phyloP scores from a whole-genome alignment of 2,888 invertebrate genomes.

The Osedax frankpressi region DNA sequence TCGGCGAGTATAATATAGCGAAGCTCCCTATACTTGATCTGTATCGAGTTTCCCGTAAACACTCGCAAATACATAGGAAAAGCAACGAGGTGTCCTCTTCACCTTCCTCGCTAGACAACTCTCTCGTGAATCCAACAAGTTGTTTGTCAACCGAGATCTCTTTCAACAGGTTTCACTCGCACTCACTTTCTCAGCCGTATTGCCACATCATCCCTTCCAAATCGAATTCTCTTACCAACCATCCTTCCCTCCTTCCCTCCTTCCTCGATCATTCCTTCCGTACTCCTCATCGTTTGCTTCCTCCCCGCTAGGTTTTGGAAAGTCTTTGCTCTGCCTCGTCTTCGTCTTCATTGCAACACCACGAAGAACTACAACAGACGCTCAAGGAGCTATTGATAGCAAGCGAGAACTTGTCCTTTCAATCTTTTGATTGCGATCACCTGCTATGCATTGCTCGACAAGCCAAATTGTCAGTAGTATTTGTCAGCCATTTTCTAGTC shows the following conservation, averaged over 20 bases:
- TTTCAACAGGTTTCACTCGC: slow-evolving; percentile 54
- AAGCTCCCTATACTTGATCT: too few relatives aligned
- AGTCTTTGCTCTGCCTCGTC: slow-evolving; percentile 46
- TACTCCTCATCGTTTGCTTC: neutral
- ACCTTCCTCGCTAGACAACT: slow-evolving; percentile 58
- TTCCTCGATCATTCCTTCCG: too few relatives aligned
- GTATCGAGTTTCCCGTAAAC: too few relatives aligned
- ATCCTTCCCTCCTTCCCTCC: too few relatives aligned
- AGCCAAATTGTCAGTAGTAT: neutral
- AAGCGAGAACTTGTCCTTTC: slow-evolving; percentile 32
- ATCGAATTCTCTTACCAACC: too few relatives aligned
- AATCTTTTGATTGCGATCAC: neutral
- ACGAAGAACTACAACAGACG: slow-evolving; percentile 61
- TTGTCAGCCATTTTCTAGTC: too few relatives aligned
- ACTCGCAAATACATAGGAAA: neutral
- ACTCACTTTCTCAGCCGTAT: too few relatives aligned
- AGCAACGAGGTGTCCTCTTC: slow-evolving; percentile 55
- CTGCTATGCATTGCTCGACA: neutral
- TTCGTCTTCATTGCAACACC: slow-evolving; percentile 39
- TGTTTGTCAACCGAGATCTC: slow-evolving; percentile 50
- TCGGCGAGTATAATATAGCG: too few relatives aligned
- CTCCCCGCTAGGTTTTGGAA: slow-evolving; percentile 48
- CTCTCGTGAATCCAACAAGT: slow-evolving; percentile 48
- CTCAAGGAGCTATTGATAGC: slow-evolving; percentile 58
- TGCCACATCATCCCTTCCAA: too few relatives aligned